A percentile compares a stretch with the other conserved stretches of the same genome.
Evolutionary conservation across 2,113 vertebrate genomes (phyloP).

Genomic region (Emydocephalus ijimae): DNA sequence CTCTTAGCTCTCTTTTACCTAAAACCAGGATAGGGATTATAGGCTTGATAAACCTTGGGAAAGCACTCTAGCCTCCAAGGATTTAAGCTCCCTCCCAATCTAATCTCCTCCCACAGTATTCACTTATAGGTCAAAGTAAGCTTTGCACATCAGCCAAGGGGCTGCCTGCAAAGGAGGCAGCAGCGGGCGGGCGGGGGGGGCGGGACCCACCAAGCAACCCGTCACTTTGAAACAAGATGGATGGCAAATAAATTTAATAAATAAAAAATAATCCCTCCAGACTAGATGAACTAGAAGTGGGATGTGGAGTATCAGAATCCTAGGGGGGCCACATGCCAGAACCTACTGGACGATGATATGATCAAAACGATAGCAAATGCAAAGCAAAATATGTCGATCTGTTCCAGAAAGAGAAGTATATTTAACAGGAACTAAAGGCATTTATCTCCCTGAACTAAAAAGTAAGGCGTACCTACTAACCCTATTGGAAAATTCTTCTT

Average conservation of each 20-base stretch:
- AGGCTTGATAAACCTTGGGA: neutral
- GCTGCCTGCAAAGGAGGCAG: neutral
- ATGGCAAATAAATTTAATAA: neutral
- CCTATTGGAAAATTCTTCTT: neutral
- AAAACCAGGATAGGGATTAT: neutral
- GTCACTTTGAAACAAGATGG: neutral
- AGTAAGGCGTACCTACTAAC: neutral
- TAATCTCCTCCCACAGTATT: neutral
- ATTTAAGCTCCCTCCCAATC: neutral
- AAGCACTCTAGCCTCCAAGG: neutral
- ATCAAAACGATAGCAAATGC: neutral
- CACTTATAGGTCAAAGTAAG: neutral
- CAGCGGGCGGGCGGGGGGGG: rapidly evolving
- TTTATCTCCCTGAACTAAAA: neutral
- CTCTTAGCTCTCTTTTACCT: neutral
- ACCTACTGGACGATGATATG: neutral
- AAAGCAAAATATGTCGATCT: neutral
- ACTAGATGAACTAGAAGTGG: neutral
- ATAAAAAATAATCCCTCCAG: neutral
- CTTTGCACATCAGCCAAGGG: neutral
- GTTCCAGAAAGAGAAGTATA: neutral
- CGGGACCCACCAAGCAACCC: neutral
- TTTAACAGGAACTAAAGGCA: neutral
- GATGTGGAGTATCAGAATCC: neutral
- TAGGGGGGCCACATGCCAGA: neutral